phyloP scores from a whole-genome alignment of 2,797 vertebrate species.

The Tarsius wallacei region DNA sequence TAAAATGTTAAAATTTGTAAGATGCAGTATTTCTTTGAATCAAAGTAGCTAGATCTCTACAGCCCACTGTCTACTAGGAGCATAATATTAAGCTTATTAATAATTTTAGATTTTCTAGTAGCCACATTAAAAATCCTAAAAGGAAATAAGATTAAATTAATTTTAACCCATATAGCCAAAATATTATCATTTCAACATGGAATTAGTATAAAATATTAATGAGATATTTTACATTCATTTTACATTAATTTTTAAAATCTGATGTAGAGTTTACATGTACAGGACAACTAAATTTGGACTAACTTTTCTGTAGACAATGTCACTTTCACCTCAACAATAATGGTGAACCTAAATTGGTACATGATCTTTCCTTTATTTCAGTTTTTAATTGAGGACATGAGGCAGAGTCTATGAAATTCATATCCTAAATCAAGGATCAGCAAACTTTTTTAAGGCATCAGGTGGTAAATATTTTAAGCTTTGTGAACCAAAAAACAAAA shows the following conservation, averaged over 20 bases:
- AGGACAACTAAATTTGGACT: not conserved
- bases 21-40: not conserved
- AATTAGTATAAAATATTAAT: constrained; percentile 12
- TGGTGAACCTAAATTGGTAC: not conserved
- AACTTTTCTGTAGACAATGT: not conserved
- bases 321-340: not conserved
- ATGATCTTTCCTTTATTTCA: not conserved
- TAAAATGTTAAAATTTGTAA: not conserved
- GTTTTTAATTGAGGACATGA: not conserved
- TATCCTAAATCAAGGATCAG: not conserved
- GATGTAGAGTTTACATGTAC: not conserved
- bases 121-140: not conserved
- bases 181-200: not conserved
- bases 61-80: not conserved
- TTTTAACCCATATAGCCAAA: not conserved
- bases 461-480: not conserved
- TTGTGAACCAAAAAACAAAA: constrained; percentile 12
- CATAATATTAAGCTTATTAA: not conserved
- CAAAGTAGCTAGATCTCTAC: not conserved
- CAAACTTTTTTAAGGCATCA: not conserved
- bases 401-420: constrained; percentile 29
- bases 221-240: not conserved
- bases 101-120: not conserved
- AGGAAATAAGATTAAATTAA: not conserved
- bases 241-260: not conserved